Conservation (phyloP, 1,140 invertebrate genomes). For the Diuraphis noxia region DNA sequence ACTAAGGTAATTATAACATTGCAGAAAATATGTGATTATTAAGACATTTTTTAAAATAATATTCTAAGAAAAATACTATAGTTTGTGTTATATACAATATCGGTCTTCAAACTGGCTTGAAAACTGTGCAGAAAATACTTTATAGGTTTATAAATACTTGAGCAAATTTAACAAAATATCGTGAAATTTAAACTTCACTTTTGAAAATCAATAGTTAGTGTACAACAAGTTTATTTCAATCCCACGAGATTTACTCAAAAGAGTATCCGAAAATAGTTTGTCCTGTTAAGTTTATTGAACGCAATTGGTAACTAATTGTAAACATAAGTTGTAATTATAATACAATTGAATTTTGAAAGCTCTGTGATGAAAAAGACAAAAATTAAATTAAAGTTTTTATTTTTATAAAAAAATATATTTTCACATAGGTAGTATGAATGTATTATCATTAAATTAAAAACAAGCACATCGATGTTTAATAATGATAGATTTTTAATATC, state of each 20-base stretch:
- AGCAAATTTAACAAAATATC: not conserved
- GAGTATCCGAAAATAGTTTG: not conserved
- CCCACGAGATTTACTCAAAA: not conserved
- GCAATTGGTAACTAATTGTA: not conserved
- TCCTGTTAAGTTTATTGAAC: not conserved
- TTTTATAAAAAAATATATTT: no score
- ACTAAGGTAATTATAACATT: not conserved
- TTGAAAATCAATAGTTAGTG: constrained; percentile 19
- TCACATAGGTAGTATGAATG: no score
- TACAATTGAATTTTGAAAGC: not conserved
- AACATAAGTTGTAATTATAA: not conserved
- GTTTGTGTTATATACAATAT: not conserved
- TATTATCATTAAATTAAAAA: no score
- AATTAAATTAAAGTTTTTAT: not conserved
- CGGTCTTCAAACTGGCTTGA: not conserved
- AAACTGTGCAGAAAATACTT: not conserved
- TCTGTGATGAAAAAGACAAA: not conserved
- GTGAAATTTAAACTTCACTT: constrained; percentile 5
- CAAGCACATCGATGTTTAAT: no score
- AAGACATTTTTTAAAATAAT: not conserved
- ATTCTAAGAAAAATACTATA: not conserved
- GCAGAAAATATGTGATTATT: not conserved
- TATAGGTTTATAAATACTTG: not conserved
- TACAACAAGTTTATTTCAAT: constrained; percentile 23
- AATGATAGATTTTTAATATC: not conserved